Base-by-base conservation (phyloP, 2,888 invertebrate species). In the Agrypnus murinus region DNA sequence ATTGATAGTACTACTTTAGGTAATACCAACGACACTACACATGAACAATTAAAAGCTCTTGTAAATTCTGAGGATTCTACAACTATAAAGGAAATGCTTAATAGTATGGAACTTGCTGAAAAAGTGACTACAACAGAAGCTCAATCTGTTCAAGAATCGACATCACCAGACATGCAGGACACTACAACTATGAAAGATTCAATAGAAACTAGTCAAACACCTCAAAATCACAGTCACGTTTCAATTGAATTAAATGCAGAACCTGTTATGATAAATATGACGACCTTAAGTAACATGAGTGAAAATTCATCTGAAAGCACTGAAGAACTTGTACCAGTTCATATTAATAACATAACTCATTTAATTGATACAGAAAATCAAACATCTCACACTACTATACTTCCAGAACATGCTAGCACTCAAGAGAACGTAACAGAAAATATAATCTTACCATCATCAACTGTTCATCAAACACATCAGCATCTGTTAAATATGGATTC, bases 391-490 rank as follows among this genome's bases (percentile, higher is more conserved):
- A 25, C 10, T 4, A 45, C 12, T 40, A 40, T 38, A 40, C 17
- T 31, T 14, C 15, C 15, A 8, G 14, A 57, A 32, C n/a, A 0
- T 0, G 15, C 2, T 5, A 34, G 34, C 17, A 53, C 32, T 1
- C 53, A 77, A 59, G 72, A 74, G 25, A 46, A 67, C n/a, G 69
- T 63, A 17, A 66, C 70, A 38, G 63, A 68, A 68, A 65, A 64
- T 57, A 31, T 40, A 50, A 64, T 70, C 32, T 45, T 38, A 10
- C 38, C 38, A 38, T 8, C 25, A n/a, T 25, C 50, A 7, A 55
- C 36, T 40, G 64, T 55, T 15, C 68, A 64, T 6, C 72, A 75
- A 72, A 71, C 74, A 3, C 77, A 78, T 62, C 74, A 75, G 65
- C 73, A 74, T 43, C 43, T 77, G 6, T 48, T 74, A 14, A 19